Conservation (phyloP, 2,113 vertebrate genomes). For the Sinocyclocheilus anshuiensis region DNA sequence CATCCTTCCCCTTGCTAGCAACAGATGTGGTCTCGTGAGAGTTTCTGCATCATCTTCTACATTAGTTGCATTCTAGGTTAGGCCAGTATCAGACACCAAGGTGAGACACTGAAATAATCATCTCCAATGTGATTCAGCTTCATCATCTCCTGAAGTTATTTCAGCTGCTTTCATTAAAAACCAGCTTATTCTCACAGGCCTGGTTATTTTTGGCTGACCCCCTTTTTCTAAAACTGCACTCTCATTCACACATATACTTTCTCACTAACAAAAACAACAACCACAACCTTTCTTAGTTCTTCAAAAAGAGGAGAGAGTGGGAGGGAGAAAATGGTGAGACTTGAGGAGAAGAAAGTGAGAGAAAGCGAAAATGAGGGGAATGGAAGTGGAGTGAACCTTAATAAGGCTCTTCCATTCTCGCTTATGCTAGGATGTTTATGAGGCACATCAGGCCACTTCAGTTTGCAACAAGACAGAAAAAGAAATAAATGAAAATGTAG, state of each 20-base stretch:
- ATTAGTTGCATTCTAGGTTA: not conserved
- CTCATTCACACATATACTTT: slow-evolving; percentile 55
- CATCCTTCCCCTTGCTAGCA: not conserved
- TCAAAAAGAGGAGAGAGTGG: not conserved
- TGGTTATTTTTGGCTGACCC: slow-evolving; percentile 72
- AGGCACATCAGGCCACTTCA: slow-evolving; percentile 19
- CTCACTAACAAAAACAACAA: slow-evolving; percentile 32
- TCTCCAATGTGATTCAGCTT: slow-evolving; percentile 39
- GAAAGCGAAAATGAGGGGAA: not conserved
- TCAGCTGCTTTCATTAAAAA: slow-evolving; percentile 49
- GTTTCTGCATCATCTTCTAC: not conserved
- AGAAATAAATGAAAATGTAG: slow-evolving; percentile 62
- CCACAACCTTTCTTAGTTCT: slow-evolving; percentile 17
- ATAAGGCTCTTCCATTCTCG: not conserved
- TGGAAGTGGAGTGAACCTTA: not conserved
- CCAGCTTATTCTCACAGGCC: slow-evolving; percentile 69
- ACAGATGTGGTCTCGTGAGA: not conserved
- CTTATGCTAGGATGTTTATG: not conserved
- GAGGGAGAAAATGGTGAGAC: not conserved
- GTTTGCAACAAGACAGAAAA: slow-evolving; percentile 17
- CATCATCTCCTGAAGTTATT: slow-evolving; percentile 60
- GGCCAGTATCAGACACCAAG: not conserved
- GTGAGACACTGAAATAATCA: not conserved
- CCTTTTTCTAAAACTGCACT: slow-evolving; percentile 64
- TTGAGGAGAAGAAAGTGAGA: not conserved